Percentiles rank a stretch among this genome's conserved stretches.
These are phyloP conservation scores for Rafetus swinhoei DNA, from an alignment of 2,113 vertebrate genomes.

Conservation along the genomic window DNA sequence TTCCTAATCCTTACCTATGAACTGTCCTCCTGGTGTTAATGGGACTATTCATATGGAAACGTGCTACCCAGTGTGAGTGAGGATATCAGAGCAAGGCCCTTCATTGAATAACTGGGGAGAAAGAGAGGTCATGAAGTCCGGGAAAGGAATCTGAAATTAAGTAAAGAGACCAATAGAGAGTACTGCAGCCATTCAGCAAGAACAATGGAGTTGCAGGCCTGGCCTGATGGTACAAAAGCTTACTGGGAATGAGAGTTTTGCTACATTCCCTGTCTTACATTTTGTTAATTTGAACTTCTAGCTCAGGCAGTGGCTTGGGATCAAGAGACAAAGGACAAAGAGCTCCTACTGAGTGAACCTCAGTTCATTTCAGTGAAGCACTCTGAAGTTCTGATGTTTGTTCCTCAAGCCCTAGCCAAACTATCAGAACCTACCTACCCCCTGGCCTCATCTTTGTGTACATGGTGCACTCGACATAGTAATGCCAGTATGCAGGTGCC, in stretches of 20 bases:
- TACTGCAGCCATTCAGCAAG: neutral
- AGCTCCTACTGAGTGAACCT: neutral
- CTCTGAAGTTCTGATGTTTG: slow-evolving; percentile 1
- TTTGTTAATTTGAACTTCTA: neutral
- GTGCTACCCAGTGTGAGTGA: neutral
- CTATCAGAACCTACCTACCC: neutral
- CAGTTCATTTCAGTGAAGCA: neutral
- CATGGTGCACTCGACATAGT: neutral
- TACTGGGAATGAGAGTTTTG: neutral
- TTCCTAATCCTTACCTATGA: neutral
- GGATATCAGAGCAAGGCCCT: neutral
- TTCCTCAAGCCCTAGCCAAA: neutral
- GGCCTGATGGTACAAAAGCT: neutral
- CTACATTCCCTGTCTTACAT: neutral
- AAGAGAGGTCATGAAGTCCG: neutral
- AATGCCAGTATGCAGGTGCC: neutral
- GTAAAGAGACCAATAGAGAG: slow-evolving; percentile 1
- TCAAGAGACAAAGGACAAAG: neutral
- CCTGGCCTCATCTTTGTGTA: neutral
- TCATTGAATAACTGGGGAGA: fast-evolving
- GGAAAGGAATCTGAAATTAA: neutral
- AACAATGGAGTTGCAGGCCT: neutral
- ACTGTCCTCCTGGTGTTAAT: neutral
- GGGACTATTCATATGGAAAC: neutral
- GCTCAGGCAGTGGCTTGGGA: neutral